Conservation (phyloP, 37 sponge, comb jelly and placozoan genomes). For the Tethya wilhelma region DNA sequence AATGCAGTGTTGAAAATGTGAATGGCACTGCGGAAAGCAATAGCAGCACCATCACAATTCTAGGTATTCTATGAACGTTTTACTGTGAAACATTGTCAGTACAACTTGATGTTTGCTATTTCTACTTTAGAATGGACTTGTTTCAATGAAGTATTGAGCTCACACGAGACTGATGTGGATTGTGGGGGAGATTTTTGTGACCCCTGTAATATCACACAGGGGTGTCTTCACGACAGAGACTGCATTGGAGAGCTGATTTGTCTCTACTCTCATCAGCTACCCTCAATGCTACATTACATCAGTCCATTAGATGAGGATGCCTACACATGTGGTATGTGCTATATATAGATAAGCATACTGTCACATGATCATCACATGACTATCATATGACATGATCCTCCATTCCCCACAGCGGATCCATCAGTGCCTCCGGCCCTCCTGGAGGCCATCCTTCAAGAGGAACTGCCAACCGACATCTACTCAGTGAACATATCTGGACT, state of each 20-base stretch:
- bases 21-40: conserved; percentile 46
- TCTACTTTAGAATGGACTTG: conserved; percentile 69
- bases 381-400: neutral
- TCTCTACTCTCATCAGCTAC: conserved; percentile 62
- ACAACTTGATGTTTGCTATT: neutral
- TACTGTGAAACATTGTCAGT: neutral
- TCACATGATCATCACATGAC: neutral
- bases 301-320: conserved; percentile 42
- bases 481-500: conserved; percentile 4
- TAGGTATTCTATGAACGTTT: conserved; percentile 22
- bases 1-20: conserved; percentile 36
- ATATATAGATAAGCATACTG: neutral
- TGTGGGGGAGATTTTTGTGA: conserved; percentile 81
- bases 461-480: conserved; percentile 24
- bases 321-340: conserved; percentile 66
- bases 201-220: conserved; percentile 61
- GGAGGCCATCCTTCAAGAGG: conserved; percentile 21
- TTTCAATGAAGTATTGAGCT: conserved; percentile 43
- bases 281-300: conserved; percentile 78
- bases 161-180: conserved; percentile 85
- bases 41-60: conserved; percentile 1
- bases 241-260: conserved; percentile 74
- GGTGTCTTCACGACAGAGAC: conserved; percentile 57
- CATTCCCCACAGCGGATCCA: conserved; percentile 7
- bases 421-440: conserved; percentile 10